These are phyloP conservation scores for Seriola rivoliana DNA, from an alignment of 2,113 vertebrate genomes.

Conservation along the genomic window DNA sequence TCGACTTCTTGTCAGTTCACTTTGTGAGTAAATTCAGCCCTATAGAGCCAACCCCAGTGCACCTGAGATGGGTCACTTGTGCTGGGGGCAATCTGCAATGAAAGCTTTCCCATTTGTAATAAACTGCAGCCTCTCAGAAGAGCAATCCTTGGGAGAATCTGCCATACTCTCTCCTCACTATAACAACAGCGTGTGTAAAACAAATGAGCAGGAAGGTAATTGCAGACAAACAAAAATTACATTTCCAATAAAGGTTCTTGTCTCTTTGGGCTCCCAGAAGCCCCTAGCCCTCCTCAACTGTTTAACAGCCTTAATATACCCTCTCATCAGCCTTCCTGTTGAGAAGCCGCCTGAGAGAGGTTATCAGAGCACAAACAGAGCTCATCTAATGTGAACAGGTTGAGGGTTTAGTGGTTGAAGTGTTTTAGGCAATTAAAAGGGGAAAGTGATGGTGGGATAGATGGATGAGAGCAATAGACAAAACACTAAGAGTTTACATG, in stretches of 20 bases:
- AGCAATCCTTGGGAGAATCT: conserved; percentile 78
- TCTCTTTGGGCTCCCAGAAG: conserved; percentile 80
- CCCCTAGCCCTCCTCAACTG: conserved; percentile 79
- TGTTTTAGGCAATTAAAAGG: conserved; percentile 74
- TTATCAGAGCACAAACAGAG: conserved; percentile 78
- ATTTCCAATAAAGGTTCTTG: conserved; percentile 87
- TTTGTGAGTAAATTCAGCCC: conserved; percentile 57
- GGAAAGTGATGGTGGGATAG: conserved; percentile 51
- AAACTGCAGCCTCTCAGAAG: conserved; percentile 79
- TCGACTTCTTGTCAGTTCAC: conserved; percentile 14
- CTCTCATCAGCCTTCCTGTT: conserved; percentile 79
- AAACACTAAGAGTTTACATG: conserved; percentile 54
- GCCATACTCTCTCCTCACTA: conserved; percentile 57
- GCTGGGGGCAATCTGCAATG: conserved; percentile 81
- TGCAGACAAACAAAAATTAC: conserved; percentile 88
- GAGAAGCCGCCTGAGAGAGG: conserved; percentile 77
- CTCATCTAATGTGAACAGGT: conserved; percentile 80
- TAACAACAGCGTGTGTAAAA: conserved; percentile 80
- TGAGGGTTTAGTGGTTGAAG: conserved; percentile 67
- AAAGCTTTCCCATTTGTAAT: conserved; percentile 86
- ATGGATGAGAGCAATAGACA: conserved; percentile 60
- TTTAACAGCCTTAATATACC: conserved; percentile 85
- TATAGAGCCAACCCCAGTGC: conserved; percentile 43
- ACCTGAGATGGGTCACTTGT: conserved; percentile 67
- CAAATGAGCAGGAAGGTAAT: conserved; percentile 86